Evolutionary conservation across 2,113 vertebrate genomes (phyloP).

Genomic region (Orthochromis indermauri): DNA sequence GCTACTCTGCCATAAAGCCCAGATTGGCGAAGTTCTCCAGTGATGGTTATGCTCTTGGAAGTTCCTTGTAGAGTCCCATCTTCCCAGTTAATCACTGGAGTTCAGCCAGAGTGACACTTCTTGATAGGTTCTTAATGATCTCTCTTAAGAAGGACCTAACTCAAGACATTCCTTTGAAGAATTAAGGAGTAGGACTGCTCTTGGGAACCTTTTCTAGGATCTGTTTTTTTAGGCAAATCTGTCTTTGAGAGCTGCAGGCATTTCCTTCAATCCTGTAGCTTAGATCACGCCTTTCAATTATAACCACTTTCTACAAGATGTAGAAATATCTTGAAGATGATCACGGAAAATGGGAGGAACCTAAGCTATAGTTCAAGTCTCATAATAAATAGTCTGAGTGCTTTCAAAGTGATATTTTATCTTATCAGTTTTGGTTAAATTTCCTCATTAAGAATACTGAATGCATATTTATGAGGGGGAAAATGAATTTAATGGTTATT

Average conservation of each 20-base stretch:
- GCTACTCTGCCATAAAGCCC: neutral
- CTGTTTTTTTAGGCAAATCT: neutral
- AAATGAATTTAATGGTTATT: neutral
- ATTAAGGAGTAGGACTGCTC: neutral
- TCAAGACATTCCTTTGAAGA: neutral
- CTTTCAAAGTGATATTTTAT: neutral
- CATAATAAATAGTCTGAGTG: neutral
- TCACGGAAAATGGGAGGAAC: neutral
- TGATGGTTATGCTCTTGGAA: neutral
- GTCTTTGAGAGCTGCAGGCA: neutral
- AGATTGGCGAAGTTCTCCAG: neutral
- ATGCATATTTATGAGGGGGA: neutral
- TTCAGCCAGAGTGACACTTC: neutral
- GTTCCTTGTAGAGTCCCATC: neutral
- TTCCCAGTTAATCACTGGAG: neutral
- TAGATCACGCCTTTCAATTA: neutral
- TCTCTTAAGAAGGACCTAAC: neutral
- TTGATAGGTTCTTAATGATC: neutral
- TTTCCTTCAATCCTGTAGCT: neutral
- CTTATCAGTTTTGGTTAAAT: neutral
- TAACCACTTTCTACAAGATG: neutral
- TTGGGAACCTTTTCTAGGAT: neutral
- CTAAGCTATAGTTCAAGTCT: neutral
- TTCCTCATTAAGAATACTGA: neutral
- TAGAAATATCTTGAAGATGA: neutral